Base-by-base conservation (phyloP, 2,797 vertebrate species). In the Phrynocephalus guinanensis region DNA sequence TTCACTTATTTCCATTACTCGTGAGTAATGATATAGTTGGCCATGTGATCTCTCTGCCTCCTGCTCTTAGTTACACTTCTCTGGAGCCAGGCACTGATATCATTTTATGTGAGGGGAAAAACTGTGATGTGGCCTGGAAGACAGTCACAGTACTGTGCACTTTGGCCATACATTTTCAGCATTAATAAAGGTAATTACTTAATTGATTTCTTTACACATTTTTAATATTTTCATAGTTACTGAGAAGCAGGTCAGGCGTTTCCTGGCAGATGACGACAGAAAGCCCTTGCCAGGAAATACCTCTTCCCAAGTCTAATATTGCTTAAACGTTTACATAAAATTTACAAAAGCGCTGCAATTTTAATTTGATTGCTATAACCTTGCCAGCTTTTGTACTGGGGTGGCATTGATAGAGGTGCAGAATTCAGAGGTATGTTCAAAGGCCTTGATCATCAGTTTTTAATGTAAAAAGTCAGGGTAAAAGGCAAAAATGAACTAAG, bases 271-370 rank as follows among this genome's bases (percentile, higher is more conserved):
- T 78, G 87, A 72, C 18, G 80, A 80, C 6, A 82, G 79, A 28
- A 92, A 73, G 24, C 38, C 30, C 70, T 60, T 89, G 79, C 79
- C 1, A 86, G 82, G 66, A 90, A 91, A 92, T 85, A 79, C 28
- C 85, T 90, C 60, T 79, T 2, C 0, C 38, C 72, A 67, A 22
- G 0, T 78, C 85, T 24, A 26, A 52, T 67, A 28, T 8, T 60
- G 60, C 3, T 88, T 83, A 73, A 86, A 24, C 68, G 80, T 68
- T 92, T 91, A 84, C 77, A 77, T n/a, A 76, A 86, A 5, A 79
- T 26, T 89, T 82, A 15, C 86, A 90, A 87, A 88, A 11, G 3
- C 26, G 71, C 73, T 88, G 89, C 83, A 48, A 10, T 10, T 85
- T 80, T 30, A 68, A 84, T 89, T 30, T 60, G 66, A 70, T 33